These are phyloP conservation scores for Microtus ochrogaster DNA, from an alignment of 2,113 vertebrate genomes.

Conservation along the genomic window DNA sequence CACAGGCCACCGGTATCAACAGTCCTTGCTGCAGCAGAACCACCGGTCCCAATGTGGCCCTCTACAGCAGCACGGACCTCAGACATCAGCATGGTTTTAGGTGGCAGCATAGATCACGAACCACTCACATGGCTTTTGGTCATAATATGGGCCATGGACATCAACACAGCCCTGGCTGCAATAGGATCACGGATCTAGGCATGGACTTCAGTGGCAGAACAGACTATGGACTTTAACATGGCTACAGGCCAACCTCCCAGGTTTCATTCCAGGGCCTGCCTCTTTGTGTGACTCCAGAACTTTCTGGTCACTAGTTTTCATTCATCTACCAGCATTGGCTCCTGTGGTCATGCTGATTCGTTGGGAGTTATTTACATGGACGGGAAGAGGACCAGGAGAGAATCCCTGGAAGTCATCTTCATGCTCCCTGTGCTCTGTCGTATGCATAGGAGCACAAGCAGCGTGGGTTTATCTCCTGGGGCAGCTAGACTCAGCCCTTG, in stretches of 20 bases:
- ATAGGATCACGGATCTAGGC: background rate
- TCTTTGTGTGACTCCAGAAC: background rate
- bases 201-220: background rate
- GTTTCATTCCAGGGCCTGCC: fast-evolving
- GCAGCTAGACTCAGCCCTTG: fast-evolving
- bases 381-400: background rate
- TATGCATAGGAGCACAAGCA: no score
- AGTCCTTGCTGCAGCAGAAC: background rate
- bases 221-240: background rate
- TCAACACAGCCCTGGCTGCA: background rate
- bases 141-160: background rate
- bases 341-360: background rate
- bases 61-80: background rate
- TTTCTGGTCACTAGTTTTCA: fast-evolving
- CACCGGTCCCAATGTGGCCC: background rate
- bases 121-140: background rate
- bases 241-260: fast-evolving
- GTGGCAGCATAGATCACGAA: background rate
- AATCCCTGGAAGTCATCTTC: no score
- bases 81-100: background rate
- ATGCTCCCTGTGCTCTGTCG: background rate
- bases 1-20: background rate
- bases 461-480: fast-evolving
- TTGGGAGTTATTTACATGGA: background rate
- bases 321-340: fast-evolving